Evolutionary conservation across 2,888 invertebrate genomes (phyloP), one percentile per base, ranked within the genome.

Genomic region (Ophioninae sp.): DNA sequence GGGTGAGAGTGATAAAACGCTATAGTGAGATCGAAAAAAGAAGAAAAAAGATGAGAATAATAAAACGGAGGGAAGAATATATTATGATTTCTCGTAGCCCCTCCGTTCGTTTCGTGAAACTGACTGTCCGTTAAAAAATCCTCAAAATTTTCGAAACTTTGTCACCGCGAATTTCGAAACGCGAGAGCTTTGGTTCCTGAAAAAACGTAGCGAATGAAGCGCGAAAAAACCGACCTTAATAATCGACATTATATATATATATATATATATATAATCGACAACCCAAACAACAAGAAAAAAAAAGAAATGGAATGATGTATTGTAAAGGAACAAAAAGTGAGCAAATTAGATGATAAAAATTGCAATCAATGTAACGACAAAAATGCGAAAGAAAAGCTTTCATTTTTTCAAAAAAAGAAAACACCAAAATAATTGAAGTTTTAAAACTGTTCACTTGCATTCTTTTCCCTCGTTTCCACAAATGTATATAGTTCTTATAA

Each of bases 371-470:
- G 69, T 64, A 61, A 79, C 63, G 59, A 65, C 44, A 67, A 22
- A 67, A 61, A 67, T 73, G 56, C 73, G 58, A 73, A n/a, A 69
- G 8, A 17, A 51, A 76, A 76, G 7, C 56, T 58, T 74, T 22
- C 56, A 56, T 56, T 78, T 81, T 78, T 61, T 64, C 59, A 64
- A 63, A 39, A 58, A 69, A 79, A 74, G 68, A 73, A 76, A 74
- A 84, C 72, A 79, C 89, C 89, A 88, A 88, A 90, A 88, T 88
- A 87, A 88, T 88, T 88, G 85, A 88, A 81, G 82, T 83, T 86
- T 74, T 85, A 71, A 79, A 65, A 77, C 69, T 75, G 75, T 84
- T 79, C 75, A 75, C 86, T 89, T 85, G 79, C 73, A 81, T 51
- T 51, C 79, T 77, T 81, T 88, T 87, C 86, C 86, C 83, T 87